phyloP scores from a whole-genome alignment of 2,113 vertebrate species.

The Platichthys stellatus region DNA sequence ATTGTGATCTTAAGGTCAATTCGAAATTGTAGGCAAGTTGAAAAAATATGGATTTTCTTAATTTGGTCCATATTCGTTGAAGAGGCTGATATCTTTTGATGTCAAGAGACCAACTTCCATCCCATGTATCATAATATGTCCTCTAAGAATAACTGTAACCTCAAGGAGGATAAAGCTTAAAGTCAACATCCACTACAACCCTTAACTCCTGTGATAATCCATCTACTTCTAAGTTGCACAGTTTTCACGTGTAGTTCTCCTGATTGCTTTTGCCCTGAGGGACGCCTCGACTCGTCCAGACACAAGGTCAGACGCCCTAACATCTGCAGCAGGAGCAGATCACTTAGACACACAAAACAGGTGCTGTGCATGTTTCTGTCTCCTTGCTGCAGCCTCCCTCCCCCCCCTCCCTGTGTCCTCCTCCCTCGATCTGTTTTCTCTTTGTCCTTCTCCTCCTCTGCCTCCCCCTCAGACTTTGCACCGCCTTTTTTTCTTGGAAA shows the following conservation, averaged over 20 bases:
- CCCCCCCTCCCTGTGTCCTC: background rate
- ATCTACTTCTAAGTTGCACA: background rate
- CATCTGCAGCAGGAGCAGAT: conserved; percentile 35
- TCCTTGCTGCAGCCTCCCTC: conserved; percentile 10
- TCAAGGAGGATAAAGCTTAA: background rate
- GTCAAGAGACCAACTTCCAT: background rate
- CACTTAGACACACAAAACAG: conserved; percentile 36
- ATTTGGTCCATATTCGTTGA: no score
- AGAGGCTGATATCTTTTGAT: background rate
- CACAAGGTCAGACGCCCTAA: conserved; percentile 17
- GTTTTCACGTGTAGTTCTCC: background rate
- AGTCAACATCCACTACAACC: background rate
- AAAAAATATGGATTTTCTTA: no score
- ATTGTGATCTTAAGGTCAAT: no score
- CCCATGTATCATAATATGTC: background rate
- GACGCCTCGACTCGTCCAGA: background rate
- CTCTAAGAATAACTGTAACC: background rate
- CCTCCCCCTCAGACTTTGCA: background rate
- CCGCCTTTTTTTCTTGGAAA: conserved; percentile 10
- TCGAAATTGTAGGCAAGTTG: no score
- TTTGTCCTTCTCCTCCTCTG: background rate
- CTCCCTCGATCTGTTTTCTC: background rate
- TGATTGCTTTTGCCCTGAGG: background rate
- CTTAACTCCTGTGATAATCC: background rate
- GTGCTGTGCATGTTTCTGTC: conserved; percentile 17